A percentile compares a stretch with the other conserved stretches of the same genome.
Evolutionary conservation across 2,113 vertebrate genomes (phyloP).

Genomic region (Mungos mungo): DNA sequence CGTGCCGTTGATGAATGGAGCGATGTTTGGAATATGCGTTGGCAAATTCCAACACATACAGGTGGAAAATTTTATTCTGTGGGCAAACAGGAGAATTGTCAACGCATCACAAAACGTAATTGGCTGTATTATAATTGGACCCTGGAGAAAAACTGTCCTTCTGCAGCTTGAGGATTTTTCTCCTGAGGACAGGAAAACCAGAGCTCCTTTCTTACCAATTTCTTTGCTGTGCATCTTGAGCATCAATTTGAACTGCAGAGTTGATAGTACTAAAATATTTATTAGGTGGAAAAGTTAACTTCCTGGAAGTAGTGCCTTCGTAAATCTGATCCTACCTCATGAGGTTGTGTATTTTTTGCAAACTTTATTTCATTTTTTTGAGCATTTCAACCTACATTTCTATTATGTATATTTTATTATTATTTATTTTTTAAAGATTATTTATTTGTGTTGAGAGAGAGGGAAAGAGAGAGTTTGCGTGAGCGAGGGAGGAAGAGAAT

Average conservation of each 20-base stretch:
- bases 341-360: background rate
- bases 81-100: constrained; percentile 53
- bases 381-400: background rate
- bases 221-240: background rate
- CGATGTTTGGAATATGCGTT: background rate
- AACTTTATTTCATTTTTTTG: constrained; percentile 43
- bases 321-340: background rate
- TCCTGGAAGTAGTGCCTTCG: background rate
- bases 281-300: background rate
- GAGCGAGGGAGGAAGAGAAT: too few relatives aligned
- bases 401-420: background rate
- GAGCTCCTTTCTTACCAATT: background rate
- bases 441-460: too few relatives aligned
- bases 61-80: constrained; percentile 50
- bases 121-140: constrained; percentile 75
- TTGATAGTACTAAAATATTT: constrained; percentile 15
- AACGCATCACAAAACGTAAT: constrained; percentile 55
- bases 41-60: constrained; percentile 31
- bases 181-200: constrained; percentile 48
- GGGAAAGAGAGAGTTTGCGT: too few relatives aligned
- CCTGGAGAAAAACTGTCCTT: constrained; percentile 52
- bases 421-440: background rate
- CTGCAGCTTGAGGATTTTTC: constrained; percentile 53
- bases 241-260: background rate
- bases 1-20: background rate